Percentiles rank a stretch among this genome's conserved stretches.
These are phyloP conservation scores for Sula dactylatra DNA, from an alignment of 2,113 vertebrate species.

Conservation along the genomic window DNA sequence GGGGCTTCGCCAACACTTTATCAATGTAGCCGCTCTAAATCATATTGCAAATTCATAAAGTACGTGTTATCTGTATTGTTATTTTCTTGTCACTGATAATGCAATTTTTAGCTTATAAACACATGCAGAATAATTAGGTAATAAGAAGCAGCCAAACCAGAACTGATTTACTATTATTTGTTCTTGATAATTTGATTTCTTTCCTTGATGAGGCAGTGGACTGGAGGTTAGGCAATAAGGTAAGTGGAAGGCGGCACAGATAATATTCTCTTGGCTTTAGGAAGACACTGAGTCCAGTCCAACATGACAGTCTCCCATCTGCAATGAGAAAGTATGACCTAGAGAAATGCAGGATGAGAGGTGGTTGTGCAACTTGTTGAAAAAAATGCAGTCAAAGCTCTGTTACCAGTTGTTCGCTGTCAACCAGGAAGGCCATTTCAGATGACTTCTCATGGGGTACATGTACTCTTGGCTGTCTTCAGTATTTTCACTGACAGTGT, in stretches of 20 bases:
- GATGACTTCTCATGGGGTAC: background rate
- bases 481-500: background rate
- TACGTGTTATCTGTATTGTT: background rate
- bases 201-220: background rate
- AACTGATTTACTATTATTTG: background rate
- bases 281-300: background rate
- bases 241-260: background rate
- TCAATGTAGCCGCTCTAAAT: rapidly evolving
- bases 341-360: background rate
- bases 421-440: background rate
- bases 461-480: rapidly evolving
- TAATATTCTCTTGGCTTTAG: background rate
- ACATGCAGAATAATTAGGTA: background rate
- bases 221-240: background rate
- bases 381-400: background rate
- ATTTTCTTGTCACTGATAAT: background rate
- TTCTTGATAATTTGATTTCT: background rate
- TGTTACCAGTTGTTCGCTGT: background rate
- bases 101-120: background rate
- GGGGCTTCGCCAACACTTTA: background rate
- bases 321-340: background rate
- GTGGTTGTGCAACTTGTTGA: background rate
- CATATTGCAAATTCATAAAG: background rate
- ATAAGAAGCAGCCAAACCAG: background rate
- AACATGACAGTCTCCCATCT: rapidly evolving